phyloP scores from a whole-genome alignment of 2,113 vertebrate genomes.

The Ochotona princeps region DNA sequence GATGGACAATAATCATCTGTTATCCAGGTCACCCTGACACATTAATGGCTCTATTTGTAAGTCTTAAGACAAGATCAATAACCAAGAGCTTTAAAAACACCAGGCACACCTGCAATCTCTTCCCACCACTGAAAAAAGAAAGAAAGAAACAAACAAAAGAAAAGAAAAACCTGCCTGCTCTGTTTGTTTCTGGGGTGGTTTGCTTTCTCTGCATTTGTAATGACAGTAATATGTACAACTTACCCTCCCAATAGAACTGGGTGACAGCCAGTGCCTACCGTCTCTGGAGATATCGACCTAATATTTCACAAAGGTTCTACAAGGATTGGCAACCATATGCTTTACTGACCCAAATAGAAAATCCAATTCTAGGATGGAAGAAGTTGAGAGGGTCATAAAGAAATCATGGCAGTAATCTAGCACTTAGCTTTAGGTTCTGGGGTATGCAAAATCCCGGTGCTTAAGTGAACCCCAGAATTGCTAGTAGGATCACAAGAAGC shows the following conservation, averaged over 20 bases:
- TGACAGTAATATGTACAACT: constrained; percentile 52
- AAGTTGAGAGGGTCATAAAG: constrained; percentile 53
- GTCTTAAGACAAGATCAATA: constrained; percentile 75
- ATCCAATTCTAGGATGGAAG: constrained; percentile 71
- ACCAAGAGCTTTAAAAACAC: constrained; percentile 73
- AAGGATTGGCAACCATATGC: constrained; percentile 41
- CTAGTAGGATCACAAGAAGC: background rate
- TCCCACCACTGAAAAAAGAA: constrained; percentile 60
- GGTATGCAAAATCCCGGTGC: constrained; percentile 69
- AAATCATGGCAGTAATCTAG: constrained; percentile 64
- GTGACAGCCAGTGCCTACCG: constrained; percentile 56
- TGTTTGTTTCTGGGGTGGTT: constrained; percentile 24
- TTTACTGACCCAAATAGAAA: constrained; percentile 68
- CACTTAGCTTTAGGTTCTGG: constrained; percentile 66
- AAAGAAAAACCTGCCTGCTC: background rate
- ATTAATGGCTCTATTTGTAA: constrained; percentile 71
- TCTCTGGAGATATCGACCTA: constrained; percentile 67
- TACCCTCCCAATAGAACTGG: constrained; percentile 58
- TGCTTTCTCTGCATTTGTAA: constrained; percentile 43
- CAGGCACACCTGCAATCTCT: constrained; percentile 56
- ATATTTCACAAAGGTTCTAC: constrained; percentile 69
- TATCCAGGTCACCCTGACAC: constrained; percentile 57
- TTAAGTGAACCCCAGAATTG: constrained; percentile 75
- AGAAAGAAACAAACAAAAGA: no score
- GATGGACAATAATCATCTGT: constrained; percentile 69